Evolutionary conservation across 2,113 vertebrate genomes (phyloP).

Genomic region (Jaculus jaculus): DNA sequence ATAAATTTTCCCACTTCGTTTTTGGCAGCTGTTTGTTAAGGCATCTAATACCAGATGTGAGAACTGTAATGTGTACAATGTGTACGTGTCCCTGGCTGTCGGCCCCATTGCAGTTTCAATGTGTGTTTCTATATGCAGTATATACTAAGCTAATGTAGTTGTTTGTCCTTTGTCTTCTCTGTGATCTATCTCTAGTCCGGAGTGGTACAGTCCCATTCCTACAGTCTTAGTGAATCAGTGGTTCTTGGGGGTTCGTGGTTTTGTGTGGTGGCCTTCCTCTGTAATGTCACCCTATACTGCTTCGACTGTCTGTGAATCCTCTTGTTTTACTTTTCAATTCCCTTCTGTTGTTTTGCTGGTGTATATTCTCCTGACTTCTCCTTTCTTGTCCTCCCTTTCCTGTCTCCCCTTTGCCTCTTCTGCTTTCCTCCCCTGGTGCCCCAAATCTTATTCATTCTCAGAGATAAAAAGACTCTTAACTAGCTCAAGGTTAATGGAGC

Average conservation of each 20-base stretch:
- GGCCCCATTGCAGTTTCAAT: conserved; percentile 98
- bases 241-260: conserved; percentile 98
- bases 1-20: conserved; percentile 92
- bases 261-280: conserved; percentile 99
- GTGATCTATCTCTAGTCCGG: conserved; percentile 98
- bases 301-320: conserved; percentile 95
- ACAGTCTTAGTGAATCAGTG: conserved; percentile 99
- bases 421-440: conserved; percentile 58
- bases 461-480: conserved; percentile 99
- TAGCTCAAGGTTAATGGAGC: conserved; percentile 99
- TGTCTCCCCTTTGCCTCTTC: neutral
- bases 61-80: conserved; percentile 96
- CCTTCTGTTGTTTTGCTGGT: conserved; percentile 98
- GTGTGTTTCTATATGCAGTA: conserved; percentile 99
- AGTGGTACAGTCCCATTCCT: conserved; percentile 91
- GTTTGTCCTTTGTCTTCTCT: conserved; percentile 99
- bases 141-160: conserved; percentile 99
- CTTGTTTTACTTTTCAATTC: conserved; percentile 80
- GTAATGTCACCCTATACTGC: conserved; percentile 97
- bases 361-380: conserved; percentile 92
- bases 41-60: conserved; percentile 97
- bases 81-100: conserved; percentile 99
- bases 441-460: conserved; percentile 88
- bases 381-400: conserved; percentile 75
- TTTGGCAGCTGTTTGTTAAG: conserved; percentile 95